Evolutionary conservation across 2,888 invertebrate species (phyloP).

Genomic region (Synergus umbraculus): DNA sequence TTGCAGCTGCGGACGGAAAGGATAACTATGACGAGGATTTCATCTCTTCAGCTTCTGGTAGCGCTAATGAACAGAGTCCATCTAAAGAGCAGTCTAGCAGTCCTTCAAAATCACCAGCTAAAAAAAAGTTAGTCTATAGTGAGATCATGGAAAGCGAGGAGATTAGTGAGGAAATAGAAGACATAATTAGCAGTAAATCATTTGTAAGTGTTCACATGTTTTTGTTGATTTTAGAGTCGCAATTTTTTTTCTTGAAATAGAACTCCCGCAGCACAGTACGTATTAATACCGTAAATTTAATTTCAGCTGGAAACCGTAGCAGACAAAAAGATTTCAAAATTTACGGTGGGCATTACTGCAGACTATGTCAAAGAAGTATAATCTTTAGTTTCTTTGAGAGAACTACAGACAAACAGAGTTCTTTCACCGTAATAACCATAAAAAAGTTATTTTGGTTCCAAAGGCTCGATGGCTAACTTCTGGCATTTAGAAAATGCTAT

Average conservation of each 20-base stretch:
- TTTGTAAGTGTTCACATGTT: constrained; percentile 68
- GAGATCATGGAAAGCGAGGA: constrained; percentile 66
- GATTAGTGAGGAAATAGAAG: constrained; percentile 71
- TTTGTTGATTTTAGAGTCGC: constrained; percentile 2
- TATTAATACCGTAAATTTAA: constrained; percentile 30
- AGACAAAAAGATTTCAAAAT: constrained; percentile 70
- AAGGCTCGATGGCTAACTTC: background rate
- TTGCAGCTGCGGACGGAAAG: constrained; percentile 63
- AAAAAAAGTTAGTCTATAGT: constrained; percentile 65
- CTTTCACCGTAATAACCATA: constrained; percentile 44
- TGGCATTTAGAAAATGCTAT: background rate
- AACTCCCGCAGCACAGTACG: too few relatives aligned
- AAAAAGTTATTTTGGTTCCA: background rate
- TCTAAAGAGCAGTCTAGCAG: constrained; percentile 66
- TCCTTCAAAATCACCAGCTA: constrained; percentile 57
- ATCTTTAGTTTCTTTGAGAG: constrained; percentile 53
- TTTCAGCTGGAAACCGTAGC: constrained; percentile 70
- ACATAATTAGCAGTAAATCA: constrained; percentile 71
- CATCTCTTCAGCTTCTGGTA: constrained; percentile 71
- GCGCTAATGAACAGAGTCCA: constrained; percentile 73
- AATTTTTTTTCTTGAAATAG: background rate
- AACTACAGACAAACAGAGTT: constrained; percentile 40
- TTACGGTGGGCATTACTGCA: constrained; percentile 66
- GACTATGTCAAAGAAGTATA: constrained; percentile 64
- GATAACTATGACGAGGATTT: constrained; percentile 74